Conservation (phyloP, 2,888 invertebrate genomes). For the Agrilus cyanescens region DNA sequence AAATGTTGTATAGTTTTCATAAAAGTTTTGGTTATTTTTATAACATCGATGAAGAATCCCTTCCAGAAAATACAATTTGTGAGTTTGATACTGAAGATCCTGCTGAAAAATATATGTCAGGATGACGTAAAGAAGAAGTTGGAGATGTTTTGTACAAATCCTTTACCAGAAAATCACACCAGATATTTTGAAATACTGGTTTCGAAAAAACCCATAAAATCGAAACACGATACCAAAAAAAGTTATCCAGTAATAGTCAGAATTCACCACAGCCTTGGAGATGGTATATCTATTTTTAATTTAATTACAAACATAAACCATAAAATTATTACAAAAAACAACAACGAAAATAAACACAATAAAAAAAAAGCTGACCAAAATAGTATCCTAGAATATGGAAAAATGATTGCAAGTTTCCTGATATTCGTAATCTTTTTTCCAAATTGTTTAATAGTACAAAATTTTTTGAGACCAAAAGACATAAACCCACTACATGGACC, state of each 20-base stretch:
- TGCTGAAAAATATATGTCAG: too few relatives aligned
- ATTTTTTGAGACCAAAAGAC: conserved; percentile 25
- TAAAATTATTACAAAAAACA: too few relatives aligned
- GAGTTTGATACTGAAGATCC: neutral
- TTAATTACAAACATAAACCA: conserved; percentile 23
- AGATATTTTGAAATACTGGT: conserved; percentile 43
- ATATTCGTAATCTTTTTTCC: neutral
- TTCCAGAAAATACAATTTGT: conserved; percentile 14
- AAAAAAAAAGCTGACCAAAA: too few relatives aligned
- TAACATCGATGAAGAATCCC: conserved; percentile 35
- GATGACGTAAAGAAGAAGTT: too few relatives aligned
- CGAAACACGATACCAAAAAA: conserved; percentile 7
- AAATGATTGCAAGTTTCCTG: too few relatives aligned
- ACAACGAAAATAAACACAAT: too few relatives aligned
- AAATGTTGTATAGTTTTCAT: conserved; percentile 4
- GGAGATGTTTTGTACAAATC: conserved; percentile 22
- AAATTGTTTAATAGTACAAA: neutral
- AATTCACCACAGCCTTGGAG: conserved; percentile 44
- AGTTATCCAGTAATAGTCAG: conserved; percentile 39
- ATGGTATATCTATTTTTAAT: conserved; percentile 40
- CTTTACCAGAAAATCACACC: conserved; percentile 36
- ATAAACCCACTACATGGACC: conserved; percentile 37
- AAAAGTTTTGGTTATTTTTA: conserved; percentile 40
- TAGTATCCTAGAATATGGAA: too few relatives aligned
- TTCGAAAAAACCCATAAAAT: conserved; percentile 20